Evolutionary conservation across 1,140 invertebrate genomes (phyloP).

Genomic region (Hestina assimilis): DNA sequence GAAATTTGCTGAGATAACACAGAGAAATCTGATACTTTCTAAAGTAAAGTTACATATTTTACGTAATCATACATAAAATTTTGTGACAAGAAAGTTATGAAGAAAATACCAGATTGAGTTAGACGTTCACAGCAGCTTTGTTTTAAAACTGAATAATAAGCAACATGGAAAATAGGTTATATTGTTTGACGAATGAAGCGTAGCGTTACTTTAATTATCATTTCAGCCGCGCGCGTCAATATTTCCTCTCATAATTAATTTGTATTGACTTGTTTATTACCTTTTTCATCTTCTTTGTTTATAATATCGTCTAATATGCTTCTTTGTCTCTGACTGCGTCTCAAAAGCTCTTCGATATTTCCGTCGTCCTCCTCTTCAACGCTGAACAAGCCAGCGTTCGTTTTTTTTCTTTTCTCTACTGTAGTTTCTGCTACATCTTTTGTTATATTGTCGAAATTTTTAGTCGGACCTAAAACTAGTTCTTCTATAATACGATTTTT

Average conservation of each 20-base stretch:
- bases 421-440: conserved; percentile 63
- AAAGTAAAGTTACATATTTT: neutral
- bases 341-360: conserved; percentile 81
- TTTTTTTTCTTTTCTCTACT: conserved; percentile 58
- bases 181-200: conserved; percentile 44
- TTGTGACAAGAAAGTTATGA: conserved; percentile 1
- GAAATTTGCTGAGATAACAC: conserved; percentile 23
- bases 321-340: conserved; percentile 82
- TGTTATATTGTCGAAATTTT: conserved; percentile 53
- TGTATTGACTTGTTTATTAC: conserved; percentile 72
- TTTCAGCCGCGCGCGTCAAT: conserved; percentile 54
- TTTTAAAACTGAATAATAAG: conserved; percentile 31
- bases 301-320: conserved; percentile 85
- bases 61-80: neutral
- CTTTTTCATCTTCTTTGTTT: conserved; percentile 80
- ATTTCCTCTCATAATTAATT: conserved; percentile 49
- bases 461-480: conserved; percentile 54
- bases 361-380: conserved; percentile 79
- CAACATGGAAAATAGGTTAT: conserved; percentile 47
- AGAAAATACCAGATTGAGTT: conserved; percentile 47
- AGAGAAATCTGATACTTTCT: conserved; percentile 42
- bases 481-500: conserved; percentile 67
- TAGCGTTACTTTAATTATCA: conserved; percentile 60
- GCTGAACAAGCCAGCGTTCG: conserved; percentile 43
- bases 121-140: conserved; percentile 40